phyloP scores from a whole-genome alignment of 2,113 vertebrate genomes.

The Geococcyx californianus region DNA sequence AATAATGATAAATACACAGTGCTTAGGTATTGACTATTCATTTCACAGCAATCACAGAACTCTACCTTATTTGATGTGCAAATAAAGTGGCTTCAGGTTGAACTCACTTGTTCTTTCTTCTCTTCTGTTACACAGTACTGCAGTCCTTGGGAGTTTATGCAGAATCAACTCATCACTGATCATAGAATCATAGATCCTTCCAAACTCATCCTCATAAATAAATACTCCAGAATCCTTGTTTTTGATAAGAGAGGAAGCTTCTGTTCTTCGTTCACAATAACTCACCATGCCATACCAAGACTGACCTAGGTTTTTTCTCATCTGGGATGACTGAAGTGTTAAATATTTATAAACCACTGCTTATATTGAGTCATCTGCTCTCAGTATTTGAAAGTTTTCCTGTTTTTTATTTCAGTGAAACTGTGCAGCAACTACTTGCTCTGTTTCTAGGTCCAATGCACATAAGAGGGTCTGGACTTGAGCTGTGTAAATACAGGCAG shows the following conservation, averaged over 20 bases:
- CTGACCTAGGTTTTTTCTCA: neutral
- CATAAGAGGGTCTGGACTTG: neutral
- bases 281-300: neutral
- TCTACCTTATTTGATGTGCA: neutral
- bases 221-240: neutral
- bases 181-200: neutral
- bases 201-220: neutral
- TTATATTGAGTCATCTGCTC: neutral
- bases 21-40: neutral
- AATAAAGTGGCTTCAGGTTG: neutral
- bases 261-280: neutral
- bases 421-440: neutral
- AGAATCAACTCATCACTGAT: neutral
- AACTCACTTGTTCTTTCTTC: neutral
- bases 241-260: neutral
- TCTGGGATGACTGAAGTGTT: neutral
- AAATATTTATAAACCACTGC: constrained; percentile 8
- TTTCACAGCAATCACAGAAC: neutral
- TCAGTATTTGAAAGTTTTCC: neutral
- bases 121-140: neutral
- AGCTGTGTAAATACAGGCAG: neutral
- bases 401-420: neutral
- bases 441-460: neutral
- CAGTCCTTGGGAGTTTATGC: neutral
- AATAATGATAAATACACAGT: no score